phyloP scores from a whole-genome alignment of 1,140 invertebrate species.

The Heliothis subflexa region DNA sequence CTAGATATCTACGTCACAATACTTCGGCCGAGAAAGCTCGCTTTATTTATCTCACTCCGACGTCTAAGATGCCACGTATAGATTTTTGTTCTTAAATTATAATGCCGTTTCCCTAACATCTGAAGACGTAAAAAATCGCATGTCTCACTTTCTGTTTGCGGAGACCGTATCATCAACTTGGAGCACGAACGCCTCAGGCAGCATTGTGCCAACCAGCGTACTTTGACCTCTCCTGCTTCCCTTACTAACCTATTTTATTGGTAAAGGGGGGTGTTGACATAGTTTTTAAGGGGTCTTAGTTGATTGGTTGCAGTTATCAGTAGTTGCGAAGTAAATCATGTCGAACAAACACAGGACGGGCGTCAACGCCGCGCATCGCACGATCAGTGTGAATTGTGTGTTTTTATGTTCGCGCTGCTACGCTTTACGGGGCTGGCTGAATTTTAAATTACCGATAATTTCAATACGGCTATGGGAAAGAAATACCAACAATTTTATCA shows the following conservation, averaged over 20 bases:
- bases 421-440: not conserved
- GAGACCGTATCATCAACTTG: conserved; percentile 72
- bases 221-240: conserved; percentile 53
- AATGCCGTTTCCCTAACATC: conserved; percentile 32
- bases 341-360: conserved; percentile 72
- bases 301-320: conserved; percentile 40
- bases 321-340: conserved; percentile 70
- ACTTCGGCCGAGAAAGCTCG: not conserved
- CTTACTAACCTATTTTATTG: conserved; percentile 35
- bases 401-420: conserved; percentile 60
- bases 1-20: not conserved
- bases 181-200: conserved; percentile 76
- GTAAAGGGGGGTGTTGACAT: conserved; percentile 55
- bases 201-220: conserved; percentile 59
- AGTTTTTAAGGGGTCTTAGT: conserved; percentile 50
- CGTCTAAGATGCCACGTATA: not conserved
- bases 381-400: conserved; percentile 63
- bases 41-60: conserved; percentile 2
- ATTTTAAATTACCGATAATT: conserved; percentile 4
- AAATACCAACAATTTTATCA: not conserved
- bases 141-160: conserved; percentile 62
- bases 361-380: conserved; percentile 72
- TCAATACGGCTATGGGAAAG: not conserved
- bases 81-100: conserved; percentile 35
- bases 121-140: conserved; percentile 38